Percentiles rank a stretch among this genome's conserved stretches.
Conservation (phyloP, 2,113 vertebrate genomes). For the Brienomyrus longianalis region DNA sequence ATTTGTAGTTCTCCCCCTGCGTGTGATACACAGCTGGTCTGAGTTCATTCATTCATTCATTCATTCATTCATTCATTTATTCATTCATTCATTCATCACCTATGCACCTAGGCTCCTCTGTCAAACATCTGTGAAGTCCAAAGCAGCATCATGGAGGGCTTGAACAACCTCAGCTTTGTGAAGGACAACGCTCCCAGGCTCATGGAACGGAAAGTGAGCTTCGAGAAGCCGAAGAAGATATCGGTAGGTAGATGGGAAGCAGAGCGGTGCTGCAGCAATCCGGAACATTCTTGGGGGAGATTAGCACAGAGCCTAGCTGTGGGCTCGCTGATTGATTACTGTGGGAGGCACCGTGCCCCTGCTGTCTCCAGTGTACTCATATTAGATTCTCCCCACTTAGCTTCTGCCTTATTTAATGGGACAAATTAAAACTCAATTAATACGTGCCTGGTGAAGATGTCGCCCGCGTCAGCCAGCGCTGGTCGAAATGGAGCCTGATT, state of each 20-base stretch:
- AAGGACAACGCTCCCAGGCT: slow-evolving; percentile 79
- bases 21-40: background rate
- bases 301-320: background rate
- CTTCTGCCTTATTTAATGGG: slow-evolving; percentile 15
- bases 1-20: background rate
- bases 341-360: background rate
- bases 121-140: slow-evolving; percentile 79
- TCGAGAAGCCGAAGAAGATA: slow-evolving; percentile 79
- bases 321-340: slow-evolving; percentile 4
- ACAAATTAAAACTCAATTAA: slow-evolving; percentile 29
- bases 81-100: background rate
- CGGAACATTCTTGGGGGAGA: background rate
- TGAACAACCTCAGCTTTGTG: slow-evolving; percentile 80
- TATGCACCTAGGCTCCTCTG: slow-evolving; percentile 60
- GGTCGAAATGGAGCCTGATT: slow-evolving; percentile 25
- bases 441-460: background rate
- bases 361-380: background rate
- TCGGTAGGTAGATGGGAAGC: slow-evolving; percentile 54
- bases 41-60: background rate
- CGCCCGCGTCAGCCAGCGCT: slow-evolving; percentile 24
- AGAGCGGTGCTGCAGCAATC: background rate
- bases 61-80: background rate
- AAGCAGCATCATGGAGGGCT: slow-evolving; percentile 76
- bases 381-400: slow-evolving; percentile 14
- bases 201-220: slow-evolving; percentile 89